phyloP scores from a whole-genome alignment of 2,113 vertebrate genomes.

The Ptyas mucosa region DNA sequence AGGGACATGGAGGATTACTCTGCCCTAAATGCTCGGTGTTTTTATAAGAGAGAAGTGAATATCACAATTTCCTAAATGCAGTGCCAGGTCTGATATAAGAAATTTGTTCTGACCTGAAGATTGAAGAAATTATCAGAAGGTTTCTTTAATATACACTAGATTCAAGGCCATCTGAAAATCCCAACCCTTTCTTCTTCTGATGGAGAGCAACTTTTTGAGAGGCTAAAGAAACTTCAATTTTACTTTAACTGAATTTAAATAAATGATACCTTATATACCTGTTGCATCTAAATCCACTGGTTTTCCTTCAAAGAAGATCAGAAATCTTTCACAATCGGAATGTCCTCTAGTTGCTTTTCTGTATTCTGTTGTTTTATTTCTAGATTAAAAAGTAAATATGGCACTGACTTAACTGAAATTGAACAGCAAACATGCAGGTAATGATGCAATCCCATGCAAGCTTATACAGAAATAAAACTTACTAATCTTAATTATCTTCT shows the following conservation, averaged over 20 bases:
- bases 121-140: not conserved
- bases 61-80: not conserved
- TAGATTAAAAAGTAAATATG: slow-evolving; percentile 42
- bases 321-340: slow-evolving; percentile 16
- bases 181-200: not conserved
- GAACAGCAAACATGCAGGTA: not conserved
- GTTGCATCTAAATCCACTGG: slow-evolving; percentile 32
- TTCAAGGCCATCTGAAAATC: not conserved
- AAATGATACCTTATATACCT: slow-evolving; percentile 16
- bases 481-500: not conserved
- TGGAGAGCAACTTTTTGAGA: not conserved
- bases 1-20: not conserved
- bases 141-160: not conserved
- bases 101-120: not conserved
- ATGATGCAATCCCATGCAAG: not conserved
- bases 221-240: not conserved
- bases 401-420: slow-evolving; percentile 1
- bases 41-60: not conserved
- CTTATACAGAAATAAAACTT: not conserved
- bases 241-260: not conserved
- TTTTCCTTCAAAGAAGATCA: slow-evolving; percentile 40
- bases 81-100: not conserved
- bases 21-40: not conserved
- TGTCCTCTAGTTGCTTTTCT: slow-evolving; percentile 26
- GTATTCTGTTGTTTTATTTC: slow-evolving; percentile 51